Percentiles rank a stretch among this genome's conserved stretches.
Evolutionary conservation across 2,113 vertebrate species (phyloP).

Genomic region (Odontophorus gujanensis): DNA sequence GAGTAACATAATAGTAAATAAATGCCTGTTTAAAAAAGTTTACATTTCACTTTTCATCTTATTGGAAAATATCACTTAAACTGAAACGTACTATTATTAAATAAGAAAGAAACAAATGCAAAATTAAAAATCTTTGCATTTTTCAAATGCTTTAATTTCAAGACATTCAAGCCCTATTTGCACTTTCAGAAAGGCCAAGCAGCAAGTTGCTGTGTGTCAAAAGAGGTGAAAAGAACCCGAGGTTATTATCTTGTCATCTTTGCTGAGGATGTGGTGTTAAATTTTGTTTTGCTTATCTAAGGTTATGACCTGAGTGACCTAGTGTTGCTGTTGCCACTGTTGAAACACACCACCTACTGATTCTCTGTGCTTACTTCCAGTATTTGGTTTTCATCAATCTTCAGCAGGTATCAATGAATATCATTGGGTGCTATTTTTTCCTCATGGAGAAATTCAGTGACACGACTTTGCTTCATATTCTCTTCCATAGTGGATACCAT

Average conservation of each 20-base stretch:
- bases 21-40: neutral
- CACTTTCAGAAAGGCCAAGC: neutral
- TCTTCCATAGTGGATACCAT: too few species aligned
- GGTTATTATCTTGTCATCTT: neutral
- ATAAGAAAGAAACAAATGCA: neutral
- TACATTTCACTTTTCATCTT: neutral
- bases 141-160: neutral
- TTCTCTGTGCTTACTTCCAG: too few species aligned
- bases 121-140: neutral
- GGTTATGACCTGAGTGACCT: neutral
- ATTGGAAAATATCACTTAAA: neutral
- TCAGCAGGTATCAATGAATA: too few species aligned
- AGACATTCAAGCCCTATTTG: neutral
- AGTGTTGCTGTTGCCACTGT: too few species aligned
- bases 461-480: too few species aligned
- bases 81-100: neutral
- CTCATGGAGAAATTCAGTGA: too few species aligned
- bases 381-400: too few species aligned
- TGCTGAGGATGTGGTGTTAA: neutral
- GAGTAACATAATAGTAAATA: neutral
- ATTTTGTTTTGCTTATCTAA: neutral
- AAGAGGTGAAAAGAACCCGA: neutral
- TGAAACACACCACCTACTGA: too few species aligned
- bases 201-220: neutral
- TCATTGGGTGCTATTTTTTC: too few species aligned